Evolutionary conservation across 2,888 invertebrate species (phyloP), one percentile per base, ranked within the genome.

Genomic region (Atethmia centrago): DNA sequence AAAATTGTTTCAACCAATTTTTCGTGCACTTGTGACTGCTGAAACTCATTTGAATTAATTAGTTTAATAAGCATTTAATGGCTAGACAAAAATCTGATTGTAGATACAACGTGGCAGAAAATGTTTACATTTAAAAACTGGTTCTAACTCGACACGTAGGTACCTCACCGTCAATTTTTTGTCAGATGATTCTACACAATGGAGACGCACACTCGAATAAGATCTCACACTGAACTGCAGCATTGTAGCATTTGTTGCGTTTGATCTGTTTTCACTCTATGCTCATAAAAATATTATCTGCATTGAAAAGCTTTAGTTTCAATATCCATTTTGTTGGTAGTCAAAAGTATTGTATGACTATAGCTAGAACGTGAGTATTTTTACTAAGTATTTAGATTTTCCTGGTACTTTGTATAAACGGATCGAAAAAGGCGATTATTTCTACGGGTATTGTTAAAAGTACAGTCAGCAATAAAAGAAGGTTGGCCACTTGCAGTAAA

Each of bases 221-320:
- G 71, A 84, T 74, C 72, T 51, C 67, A 14, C 61, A 73, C 55
- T 62, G 65, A 70, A 74, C 68, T 84, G 74, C 77, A 83, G 77
- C 78, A 72, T 53, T 63, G 76, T 74, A 76, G 53, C 53, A 40
- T 64, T 74, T 74, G 73, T 76, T 80, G 77, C 70, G 58, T 78
- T 74, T 71, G 71, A 84, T 86, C 80, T 84, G 84, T 86, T 78
- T 84, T 76, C 77, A 85, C 75, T 85, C 61, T 63, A 65, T 73
- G 77, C 76, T 75, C 63, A 79, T 79, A 82, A 79, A 69, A 84
- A 59, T 69, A 76, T 79, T 78, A 62, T 49, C 25, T 63, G 31
- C 71, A 58, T 74, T 77, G 74, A 73, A 71, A 82, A 71, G 76
- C 67, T 81, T 77, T 71, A 36, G 63, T 71, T 55, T 49, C 36